These are phyloP conservation scores for Conus betulinus DNA, from an alignment of 1,140 invertebrate species.

Conservation along the genomic window DNA sequence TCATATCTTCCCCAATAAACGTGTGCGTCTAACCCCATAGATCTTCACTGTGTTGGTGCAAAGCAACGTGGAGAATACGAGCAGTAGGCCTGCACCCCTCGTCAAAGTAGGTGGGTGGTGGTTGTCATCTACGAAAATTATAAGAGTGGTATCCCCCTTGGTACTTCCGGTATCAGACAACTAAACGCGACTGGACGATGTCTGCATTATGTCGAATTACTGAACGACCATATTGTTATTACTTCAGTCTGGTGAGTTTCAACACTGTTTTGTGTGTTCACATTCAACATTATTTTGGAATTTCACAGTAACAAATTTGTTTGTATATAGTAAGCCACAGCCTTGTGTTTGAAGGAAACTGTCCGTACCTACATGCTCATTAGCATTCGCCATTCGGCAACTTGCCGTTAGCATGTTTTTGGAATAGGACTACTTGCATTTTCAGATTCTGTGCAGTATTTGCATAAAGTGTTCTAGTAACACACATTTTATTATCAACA, in stretches of 20 bases:
- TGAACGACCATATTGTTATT: not conserved
- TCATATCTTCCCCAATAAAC: not conserved
- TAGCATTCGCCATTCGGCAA: not conserved
- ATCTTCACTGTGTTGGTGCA: not conserved
- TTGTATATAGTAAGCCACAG: not conserved
- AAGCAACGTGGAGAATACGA: too few relatives aligned
- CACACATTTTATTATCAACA: too few relatives aligned
- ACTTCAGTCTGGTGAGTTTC: not conserved
- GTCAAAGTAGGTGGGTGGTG: not conserved
- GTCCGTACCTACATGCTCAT: not conserved
- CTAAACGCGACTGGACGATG: conserved; percentile 8
- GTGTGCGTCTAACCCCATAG: not conserved
- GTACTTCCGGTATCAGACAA: not conserved
- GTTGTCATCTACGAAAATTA: not conserved
- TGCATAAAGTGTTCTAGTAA: too few relatives aligned
- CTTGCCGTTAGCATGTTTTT: not conserved
- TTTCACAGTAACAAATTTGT: not conserved
- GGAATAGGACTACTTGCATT: too few relatives aligned
- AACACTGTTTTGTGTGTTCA: not conserved
- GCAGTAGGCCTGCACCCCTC: not conserved
- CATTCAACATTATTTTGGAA: not conserved
- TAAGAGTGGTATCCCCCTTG: not conserved
- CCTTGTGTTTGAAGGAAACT: too few relatives aligned
- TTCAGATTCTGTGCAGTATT: too few relatives aligned
- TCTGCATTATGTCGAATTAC: not conserved